Base-by-base conservation (phyloP, 2,113 vertebrate species). In the Rhynchomys soricoides region DNA sequence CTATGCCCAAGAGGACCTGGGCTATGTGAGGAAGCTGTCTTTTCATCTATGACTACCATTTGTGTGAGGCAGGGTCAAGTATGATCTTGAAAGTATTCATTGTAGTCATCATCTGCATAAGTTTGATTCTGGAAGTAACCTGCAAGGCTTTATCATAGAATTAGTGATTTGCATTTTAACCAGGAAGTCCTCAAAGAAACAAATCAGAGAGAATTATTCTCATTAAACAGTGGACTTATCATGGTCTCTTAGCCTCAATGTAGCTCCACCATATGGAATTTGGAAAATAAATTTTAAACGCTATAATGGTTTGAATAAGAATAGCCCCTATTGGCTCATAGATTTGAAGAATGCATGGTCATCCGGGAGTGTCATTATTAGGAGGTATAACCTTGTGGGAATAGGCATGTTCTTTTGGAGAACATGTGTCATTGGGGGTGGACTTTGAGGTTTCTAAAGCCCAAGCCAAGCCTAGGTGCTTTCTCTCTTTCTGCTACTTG, bases 1-100 rank as follows among this genome's bases (percentile, higher is more conserved):
- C 0, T 40, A 0, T 40, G n/a, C 11, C 62, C 68, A 16, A 40
- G 0, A n/a, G 17, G 29, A 22, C 59, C 55, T 31, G 1, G 5
- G 15, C 2, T 50, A 26, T 64, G 22, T 21, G 11, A 1, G 21
- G 13, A 52, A 45, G 21, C 31, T 59, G 8, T 17, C 57, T 70
- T 75, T 11, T 43, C 26, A 83, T 24, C 15, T 6, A 45, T 16
- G 3, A 9, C 13, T 17, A 43, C 6, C 12, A 45, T 24, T 52
- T 62, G 10, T 57, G 19, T 90, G 75, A 5, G 45, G 16, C 17
- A 31, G 3, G 3, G 8, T 70, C 87, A 62, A n/a, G 40, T 22
- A 29, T 4, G 83, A 13, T 62, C 34, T 83, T 92, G 57, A 82
- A 86, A 4, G 31, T 68, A 34, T 1, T 0, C 66, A 68, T 40